Percentiles rank a stretch among this genome's conserved stretches.
phyloP scores from a whole-genome alignment of 1,140 invertebrate genomes.

The Anastrepha obliqua region DNA sequence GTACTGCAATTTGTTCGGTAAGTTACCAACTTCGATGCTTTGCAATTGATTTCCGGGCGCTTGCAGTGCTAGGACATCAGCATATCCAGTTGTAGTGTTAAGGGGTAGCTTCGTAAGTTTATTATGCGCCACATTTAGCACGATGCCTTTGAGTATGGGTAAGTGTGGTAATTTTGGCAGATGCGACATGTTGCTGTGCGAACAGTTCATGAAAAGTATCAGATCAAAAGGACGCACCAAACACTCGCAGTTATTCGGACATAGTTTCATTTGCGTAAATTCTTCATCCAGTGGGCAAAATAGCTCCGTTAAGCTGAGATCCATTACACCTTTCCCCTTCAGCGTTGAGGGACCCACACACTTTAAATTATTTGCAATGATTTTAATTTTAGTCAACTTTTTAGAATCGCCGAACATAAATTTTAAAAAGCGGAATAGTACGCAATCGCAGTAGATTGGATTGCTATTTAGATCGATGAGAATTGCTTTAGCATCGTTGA shows the following conservation, averaged over 20 bases:
- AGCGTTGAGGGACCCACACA: slow-evolving; percentile 71
- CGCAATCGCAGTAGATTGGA: slow-evolving; percentile 82
- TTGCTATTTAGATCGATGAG: slow-evolving; percentile 77
- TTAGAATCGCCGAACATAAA: slow-evolving; percentile 72
- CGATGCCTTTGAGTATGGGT: slow-evolving; percentile 64
- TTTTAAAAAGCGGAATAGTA: slow-evolving; percentile 76
- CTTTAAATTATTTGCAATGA: slow-evolving; percentile 71
- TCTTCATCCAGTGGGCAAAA: slow-evolving; percentile 73
- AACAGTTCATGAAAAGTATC: slow-evolving; percentile 77
- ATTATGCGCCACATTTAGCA: slow-evolving; percentile 77
- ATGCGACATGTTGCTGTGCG: slow-evolving; percentile 69
- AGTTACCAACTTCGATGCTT: slow-evolving; percentile 64
- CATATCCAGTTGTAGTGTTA: slow-evolving; percentile 68
- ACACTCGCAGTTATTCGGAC: slow-evolving; percentile 76
- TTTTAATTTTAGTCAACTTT: slow-evolving; percentile 61
- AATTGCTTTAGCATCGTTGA: slow-evolving; percentile 9
- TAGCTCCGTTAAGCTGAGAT: slow-evolving; percentile 67
- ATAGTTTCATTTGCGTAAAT: slow-evolving; percentile 65
- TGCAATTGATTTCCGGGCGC: slow-evolving; percentile 77
- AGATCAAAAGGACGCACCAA: slow-evolving; percentile 72
- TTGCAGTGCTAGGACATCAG: slow-evolving; percentile 75
- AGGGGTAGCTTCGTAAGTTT: slow-evolving; percentile 72
- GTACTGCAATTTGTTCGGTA: slow-evolving; percentile 68
- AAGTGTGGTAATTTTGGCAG: slow-evolving; percentile 67
- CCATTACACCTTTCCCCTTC: slow-evolving; percentile 61